Evolutionary conservation across 2,888 invertebrate species (phyloP).

Genomic region (Actias luna): DNA sequence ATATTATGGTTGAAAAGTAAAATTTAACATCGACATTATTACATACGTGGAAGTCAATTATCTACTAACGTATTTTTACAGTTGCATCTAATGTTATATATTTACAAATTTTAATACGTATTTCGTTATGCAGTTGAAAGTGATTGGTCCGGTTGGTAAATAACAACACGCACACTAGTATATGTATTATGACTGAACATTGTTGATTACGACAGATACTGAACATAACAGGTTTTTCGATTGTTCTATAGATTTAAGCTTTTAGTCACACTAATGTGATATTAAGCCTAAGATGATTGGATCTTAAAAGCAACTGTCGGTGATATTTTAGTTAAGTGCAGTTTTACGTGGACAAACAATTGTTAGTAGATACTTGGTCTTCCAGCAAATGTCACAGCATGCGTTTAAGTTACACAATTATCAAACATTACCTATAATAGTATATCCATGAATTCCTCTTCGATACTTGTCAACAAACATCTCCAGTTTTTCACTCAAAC

Average conservation of each 20-base stretch:
- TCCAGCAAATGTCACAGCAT: not conserved
- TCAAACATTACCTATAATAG: conserved; percentile 53
- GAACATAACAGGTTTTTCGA: no score
- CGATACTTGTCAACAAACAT: conserved; percentile 50
- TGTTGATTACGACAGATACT: not conserved
- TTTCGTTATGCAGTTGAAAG: not conserved
- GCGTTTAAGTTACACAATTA: not conserved
- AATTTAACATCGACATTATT: not conserved
- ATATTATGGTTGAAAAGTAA: not conserved
- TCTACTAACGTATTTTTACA: not conserved
- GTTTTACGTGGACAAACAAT: not conserved
- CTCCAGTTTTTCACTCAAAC: conserved; percentile 34
- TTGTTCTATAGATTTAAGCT: no score
- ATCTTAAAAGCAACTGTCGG: no score
- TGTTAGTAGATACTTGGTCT: not conserved
- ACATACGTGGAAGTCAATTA: not conserved
- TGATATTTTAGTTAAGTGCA: not conserved
- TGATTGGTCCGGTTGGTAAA: not conserved
- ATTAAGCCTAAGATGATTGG: no score
- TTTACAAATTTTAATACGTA: not conserved
- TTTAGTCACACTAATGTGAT: no score
- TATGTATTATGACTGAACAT: not conserved
- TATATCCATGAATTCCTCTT: conserved; percentile 61
- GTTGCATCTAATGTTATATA: not conserved
- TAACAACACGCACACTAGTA: not conserved